A percentile compares a stretch with the other conserved stretches of the same genome.
Conservation (phyloP, 2,797 vertebrate genomes). For the Chelonia mydas region DNA sequence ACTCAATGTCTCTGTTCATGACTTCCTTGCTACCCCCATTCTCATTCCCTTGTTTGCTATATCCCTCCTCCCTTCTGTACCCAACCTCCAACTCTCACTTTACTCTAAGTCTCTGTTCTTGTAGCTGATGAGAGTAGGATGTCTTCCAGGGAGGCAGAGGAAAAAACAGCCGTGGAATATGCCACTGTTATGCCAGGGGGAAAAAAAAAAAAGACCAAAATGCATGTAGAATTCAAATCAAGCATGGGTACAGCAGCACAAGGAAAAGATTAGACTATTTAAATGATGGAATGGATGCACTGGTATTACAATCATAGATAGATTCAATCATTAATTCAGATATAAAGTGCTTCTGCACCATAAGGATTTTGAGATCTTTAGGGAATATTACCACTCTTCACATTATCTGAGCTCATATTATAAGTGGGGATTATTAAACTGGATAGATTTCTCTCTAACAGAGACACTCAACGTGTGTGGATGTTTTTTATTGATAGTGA, state of each 20-base stretch:
- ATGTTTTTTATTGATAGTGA: not conserved
- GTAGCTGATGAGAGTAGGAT: not conserved
- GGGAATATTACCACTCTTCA: not conserved
- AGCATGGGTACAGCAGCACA: not conserved
- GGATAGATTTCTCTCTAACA: not conserved
- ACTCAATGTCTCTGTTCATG: accelerated
- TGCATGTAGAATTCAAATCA: not conserved
- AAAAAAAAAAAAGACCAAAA: accelerated
- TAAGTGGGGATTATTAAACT: not conserved
- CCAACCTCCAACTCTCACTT: not conserved
- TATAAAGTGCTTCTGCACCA: not conserved
- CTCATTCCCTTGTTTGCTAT: not conserved
- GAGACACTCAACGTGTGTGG: not conserved
- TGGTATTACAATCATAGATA: not conserved
- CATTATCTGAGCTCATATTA: not conserved
- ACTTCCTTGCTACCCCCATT: accelerated
- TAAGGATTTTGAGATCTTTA: not conserved
- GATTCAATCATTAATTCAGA: not conserved
- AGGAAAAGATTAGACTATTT: not conserved
- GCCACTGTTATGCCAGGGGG: not conserved
- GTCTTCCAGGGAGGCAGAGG: not conserved
- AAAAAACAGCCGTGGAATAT: not conserved
- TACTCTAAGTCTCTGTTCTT: accelerated
- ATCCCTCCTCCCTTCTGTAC: not conserved
- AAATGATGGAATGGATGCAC: not conserved